Conservation (phyloP, 2,888 invertebrate species). For the Sepioteuthis lessoniana region DNA sequence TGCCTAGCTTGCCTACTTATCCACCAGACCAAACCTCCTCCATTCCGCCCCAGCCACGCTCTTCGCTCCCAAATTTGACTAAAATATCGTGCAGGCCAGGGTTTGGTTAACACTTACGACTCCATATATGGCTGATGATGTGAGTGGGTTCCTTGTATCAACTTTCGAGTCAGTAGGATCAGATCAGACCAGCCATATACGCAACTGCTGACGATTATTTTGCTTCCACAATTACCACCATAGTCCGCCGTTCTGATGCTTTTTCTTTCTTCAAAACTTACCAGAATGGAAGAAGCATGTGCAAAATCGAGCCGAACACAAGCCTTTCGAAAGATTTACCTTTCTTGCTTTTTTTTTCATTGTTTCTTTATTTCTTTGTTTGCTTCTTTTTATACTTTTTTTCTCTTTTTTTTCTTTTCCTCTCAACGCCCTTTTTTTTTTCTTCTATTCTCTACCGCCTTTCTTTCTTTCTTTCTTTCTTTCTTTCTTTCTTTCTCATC, state of each 20-base stretch:
- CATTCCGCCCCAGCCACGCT: not conserved
- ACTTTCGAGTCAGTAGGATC: not conserved
- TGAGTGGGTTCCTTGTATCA: not conserved
- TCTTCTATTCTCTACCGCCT: too few species aligned
- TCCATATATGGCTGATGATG: constrained; percentile 10
- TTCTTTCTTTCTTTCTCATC: too few species aligned
- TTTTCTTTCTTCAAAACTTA: not conserved
- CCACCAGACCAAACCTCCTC: too few species aligned
- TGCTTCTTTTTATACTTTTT: too few species aligned
- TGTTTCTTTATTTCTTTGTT: too few species aligned
- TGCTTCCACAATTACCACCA: not conserved
- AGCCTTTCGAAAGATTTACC: not conserved
- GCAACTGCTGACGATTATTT: not conserved
- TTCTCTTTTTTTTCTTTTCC: too few species aligned
- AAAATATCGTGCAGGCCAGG: constrained; percentile 8
- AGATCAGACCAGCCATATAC: not conserved
- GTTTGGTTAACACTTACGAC: not conserved
- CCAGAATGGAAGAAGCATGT: not conserved
- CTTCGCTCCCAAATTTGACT: constrained; percentile 33
- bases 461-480: too few species aligned
- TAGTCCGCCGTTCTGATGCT: not conserved
- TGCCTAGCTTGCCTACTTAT: not conserved
- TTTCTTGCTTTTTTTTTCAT: not conserved
- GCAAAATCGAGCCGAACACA: not conserved
- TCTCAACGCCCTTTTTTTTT: too few species aligned